Evolutionary conservation across 2,888 invertebrate genomes (phyloP).

Genomic region (Carabus problematicus): DNA sequence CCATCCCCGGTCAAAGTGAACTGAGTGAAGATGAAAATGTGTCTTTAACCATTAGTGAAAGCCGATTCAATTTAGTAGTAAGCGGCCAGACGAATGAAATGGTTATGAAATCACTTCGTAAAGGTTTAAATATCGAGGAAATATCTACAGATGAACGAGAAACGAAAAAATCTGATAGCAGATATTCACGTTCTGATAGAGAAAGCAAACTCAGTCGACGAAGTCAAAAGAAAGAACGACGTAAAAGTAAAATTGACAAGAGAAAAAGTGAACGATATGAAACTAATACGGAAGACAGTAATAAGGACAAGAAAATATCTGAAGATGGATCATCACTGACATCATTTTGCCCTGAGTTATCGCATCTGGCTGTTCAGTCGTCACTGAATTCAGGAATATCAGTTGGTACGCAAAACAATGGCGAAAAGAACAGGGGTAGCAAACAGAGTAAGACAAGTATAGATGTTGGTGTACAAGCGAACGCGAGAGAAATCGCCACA

Average conservation of each 20-base stretch:
- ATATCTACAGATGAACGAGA: conserved; percentile 33
- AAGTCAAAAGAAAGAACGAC: conserved; percentile 46
- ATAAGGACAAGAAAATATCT: conserved; percentile 50
- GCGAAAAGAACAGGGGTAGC: conserved; percentile 52
- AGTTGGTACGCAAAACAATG: conserved; percentile 56
- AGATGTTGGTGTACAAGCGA: conserved; percentile 67
- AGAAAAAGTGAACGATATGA: conserved; percentile 46
- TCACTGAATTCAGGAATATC: conserved; percentile 61
- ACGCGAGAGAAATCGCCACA: conserved; percentile 62
- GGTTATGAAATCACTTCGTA: conserved; percentile 55
- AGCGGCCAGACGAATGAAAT: conserved; percentile 55
- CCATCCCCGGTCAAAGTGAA: conserved; percentile 40
- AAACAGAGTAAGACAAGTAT: conserved; percentile 64
- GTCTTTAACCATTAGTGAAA: conserved; percentile 58
- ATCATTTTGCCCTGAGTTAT: conserved; percentile 60
- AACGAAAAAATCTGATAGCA: conserved; percentile 29
- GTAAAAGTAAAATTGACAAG: conserved; percentile 41
- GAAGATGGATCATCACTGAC: conserved; percentile 56
- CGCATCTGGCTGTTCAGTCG: conserved; percentile 57
- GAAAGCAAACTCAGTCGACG: conserved; percentile 50
- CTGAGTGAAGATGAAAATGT: conserved; percentile 58
- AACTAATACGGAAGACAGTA: conserved; percentile 45
- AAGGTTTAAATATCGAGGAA: conserved; percentile 46
- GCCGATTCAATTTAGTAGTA: conserved; percentile 52
- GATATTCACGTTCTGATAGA: conserved; percentile 32